phyloP scores from a whole-genome alignment of 2,888 invertebrate genomes.

The Drosophila hawaiiensis region DNA sequence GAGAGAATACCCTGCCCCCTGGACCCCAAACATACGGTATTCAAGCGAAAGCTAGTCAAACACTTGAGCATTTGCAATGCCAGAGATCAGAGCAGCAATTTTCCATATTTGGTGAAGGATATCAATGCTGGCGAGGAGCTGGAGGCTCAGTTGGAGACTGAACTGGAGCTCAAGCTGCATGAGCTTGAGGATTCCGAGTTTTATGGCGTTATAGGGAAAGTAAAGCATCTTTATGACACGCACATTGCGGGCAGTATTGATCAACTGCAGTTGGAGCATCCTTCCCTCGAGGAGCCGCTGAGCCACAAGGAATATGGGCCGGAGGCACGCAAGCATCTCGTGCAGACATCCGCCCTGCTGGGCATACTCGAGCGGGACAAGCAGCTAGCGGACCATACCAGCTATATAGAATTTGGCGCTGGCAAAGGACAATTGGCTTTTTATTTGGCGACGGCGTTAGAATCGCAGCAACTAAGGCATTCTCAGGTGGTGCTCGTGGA shows the following conservation, averaged over 20 bases:
- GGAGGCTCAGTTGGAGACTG: constrained; percentile 22
- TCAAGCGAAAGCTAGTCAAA: constrained; percentile 88
- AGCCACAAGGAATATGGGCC: constrained; percentile 87
- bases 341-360: constrained; percentile 92
- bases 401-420: constrained; percentile 95
- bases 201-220: constrained; percentile 84
- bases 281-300: constrained; percentile 86
- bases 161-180: constrained; percentile 81
- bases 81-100: constrained; percentile 86
- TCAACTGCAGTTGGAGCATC: constrained; percentile 85
- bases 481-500: constrained; percentile 91
- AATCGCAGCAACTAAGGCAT: constrained; percentile 77
- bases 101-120: constrained; percentile 84
- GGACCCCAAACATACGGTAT: constrained; percentile 90
- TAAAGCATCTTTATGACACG: constrained; percentile 84
- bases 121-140: constrained; percentile 76
- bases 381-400: constrained; percentile 88
- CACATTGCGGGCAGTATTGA: constrained; percentile 83
- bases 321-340: constrained; percentile 90
- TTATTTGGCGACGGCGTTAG: constrained; percentile 89
- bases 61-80: constrained; percentile 92
- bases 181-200: constrained; percentile 84
- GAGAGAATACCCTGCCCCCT: constrained; percentile 90
- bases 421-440: constrained; percentile 95
- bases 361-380: constrained; percentile 88